Conservation (phyloP, 2,888 invertebrate genomes). For the Scaptomyza polygonia region DNA sequence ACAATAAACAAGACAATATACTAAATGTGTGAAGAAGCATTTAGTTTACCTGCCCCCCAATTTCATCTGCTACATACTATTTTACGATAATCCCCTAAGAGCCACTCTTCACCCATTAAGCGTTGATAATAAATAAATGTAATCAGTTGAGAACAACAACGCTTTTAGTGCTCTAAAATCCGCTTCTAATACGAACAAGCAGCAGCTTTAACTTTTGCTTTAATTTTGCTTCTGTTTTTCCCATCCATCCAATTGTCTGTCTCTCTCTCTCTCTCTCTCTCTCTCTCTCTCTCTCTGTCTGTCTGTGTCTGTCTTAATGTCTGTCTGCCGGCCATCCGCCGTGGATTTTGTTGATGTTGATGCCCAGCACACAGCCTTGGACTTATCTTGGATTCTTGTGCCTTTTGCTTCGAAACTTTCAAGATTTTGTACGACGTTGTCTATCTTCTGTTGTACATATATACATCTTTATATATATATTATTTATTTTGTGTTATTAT, state of each 20-base stretch:
- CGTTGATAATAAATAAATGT: conserved; percentile 58
- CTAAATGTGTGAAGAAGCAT: neutral
- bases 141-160: conserved; percentile 54
- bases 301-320: neutral
- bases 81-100: conserved; percentile 42
- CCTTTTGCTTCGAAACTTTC: conserved; percentile 36
- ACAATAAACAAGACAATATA: neutral
- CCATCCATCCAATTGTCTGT: conserved; percentile 1
- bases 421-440: conserved; percentile 39
- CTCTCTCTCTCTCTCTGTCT: conserved; percentile 1
- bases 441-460: conserved; percentile 10
- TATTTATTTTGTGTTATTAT: conserved; percentile 13
- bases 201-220: conserved; percentile 51
- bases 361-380: conserved; percentile 14
- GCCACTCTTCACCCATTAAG: conserved; percentile 29
- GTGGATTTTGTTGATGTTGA: conserved; percentile 15
- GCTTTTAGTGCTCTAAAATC: conserved; percentile 35
- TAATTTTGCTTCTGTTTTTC: conserved; percentile 10
- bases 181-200: conserved; percentile 22
- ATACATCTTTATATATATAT: too few species aligned
- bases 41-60: conserved; percentile 5
- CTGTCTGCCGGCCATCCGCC: conserved; percentile 26
- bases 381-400: conserved; percentile 52
- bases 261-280: neutral
- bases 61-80: conserved; percentile 15